Evolutionary conservation across 2,888 invertebrate species (phyloP), one percentile per base, ranked within the genome.

Genomic region (Eupithecia inturbata): DNA sequence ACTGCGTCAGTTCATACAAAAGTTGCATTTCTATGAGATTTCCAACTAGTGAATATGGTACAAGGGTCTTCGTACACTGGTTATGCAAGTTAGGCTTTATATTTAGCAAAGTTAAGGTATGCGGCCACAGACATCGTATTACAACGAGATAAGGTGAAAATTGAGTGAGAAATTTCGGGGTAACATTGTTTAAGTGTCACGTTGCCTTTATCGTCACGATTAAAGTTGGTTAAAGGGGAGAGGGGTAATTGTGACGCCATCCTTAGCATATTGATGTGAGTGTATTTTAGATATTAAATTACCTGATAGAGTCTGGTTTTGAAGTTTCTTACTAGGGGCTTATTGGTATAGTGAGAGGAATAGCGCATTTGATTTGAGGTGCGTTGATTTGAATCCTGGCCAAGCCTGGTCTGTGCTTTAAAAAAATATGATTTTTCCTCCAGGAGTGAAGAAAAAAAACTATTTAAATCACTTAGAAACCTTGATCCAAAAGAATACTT

Each of bases 211-310:
- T 84, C 82, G 79, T 82, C 80, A 80, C 85, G 87, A 87, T 87
- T 85, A 85, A 84, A 85, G 84, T 84, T 84, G 79, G 80, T 82
- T 82, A 84, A 86, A 84, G 86, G 82, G 81, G 83, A 85, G 84
- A 26, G 85, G 82, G 82, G 83, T 87, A 86, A 85, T 87, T 85
- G 82, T 85, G 84, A 84, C 83, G 86, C 87, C 87, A 86, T 85
- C 79, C 78, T 76, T 77, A 75, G 85, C 82, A 85, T 85, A 85
- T 86, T 86, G 83, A 86, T 86, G 84, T 67, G 75, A 68, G 62
- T 64, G 74, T 68, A 53, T 68, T 76, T 76, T 26, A 66, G 72
- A 64, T 76, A 76, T 71, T 71, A 62, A 67, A 72, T 70, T 76
- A 67, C 69, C 67, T 70, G 66, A 33, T 26, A 16, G 28, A 69